A percentile compares a stretch with the other conserved stretches of the same genome.
Conservation (phyloP, 1,140 invertebrate species). For the Eciton burchellii region DNA sequence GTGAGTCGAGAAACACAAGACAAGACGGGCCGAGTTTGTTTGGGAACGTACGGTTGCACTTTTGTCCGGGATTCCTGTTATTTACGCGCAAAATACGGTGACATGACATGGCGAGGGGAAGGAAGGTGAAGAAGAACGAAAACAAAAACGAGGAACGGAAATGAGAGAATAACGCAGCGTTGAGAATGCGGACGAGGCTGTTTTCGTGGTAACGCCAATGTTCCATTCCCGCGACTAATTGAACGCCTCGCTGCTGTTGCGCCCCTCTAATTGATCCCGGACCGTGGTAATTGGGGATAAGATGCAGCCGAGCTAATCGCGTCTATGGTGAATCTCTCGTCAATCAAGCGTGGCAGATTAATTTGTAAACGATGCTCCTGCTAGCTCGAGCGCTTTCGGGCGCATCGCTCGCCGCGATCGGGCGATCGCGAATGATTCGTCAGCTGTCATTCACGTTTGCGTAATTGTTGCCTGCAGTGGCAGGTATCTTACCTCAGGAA, state of each 20-base stretch:
- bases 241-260: neutral
- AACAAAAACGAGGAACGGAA: too few species aligned
- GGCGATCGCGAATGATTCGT: neutral
- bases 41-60: conserved; percentile 23
- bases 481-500: too few species aligned
- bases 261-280: conserved; percentile 2
- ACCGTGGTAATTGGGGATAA: conserved; percentile 14
- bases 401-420: neutral
- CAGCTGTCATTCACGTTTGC: neutral
- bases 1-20: neutral
- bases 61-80: conserved; percentile 42
- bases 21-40: neutral
- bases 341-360: neutral
- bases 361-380: conserved; percentile 11
- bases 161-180: conserved; percentile 21
- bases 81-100: neutral
- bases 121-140: too few species aligned
- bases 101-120: neutral
- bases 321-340: neutral
- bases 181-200: neutral
- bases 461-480: too few species aligned
- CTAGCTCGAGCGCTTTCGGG: too few species aligned
- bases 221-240: conserved; percentile 18
- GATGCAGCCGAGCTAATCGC: neutral
- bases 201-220: neutral